A percentile compares a stretch with the other conserved stretches of the same genome.
Conservation (phyloP, 2,113 vertebrate genomes). For the Paratilapia polleni region DNA sequence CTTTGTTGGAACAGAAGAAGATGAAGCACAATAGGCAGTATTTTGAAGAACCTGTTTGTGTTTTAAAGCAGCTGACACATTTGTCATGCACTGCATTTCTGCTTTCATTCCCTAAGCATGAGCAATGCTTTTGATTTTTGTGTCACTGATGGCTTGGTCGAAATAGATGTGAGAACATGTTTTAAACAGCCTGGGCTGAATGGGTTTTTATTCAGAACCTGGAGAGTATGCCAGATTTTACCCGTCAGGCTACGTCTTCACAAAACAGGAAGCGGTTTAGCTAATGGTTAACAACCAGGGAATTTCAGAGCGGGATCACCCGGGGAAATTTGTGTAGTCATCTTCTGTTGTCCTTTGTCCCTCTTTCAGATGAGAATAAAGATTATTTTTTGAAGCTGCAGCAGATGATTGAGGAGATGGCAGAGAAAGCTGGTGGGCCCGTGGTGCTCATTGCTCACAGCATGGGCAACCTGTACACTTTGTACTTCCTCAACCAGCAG, state of each 20-base stretch:
- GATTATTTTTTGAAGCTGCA: constrained; percentile 89
- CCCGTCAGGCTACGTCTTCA: not conserved
- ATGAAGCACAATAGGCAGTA: not conserved
- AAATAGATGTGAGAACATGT: not conserved
- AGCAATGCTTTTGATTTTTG: not conserved
- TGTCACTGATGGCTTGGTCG: not conserved
- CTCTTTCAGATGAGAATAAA: constrained; percentile 88
- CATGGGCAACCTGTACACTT: constrained; percentile 97
- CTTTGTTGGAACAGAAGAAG: not conserved
- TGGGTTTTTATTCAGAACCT: not conserved
- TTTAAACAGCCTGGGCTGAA: not conserved
- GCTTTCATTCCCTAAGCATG: not conserved
- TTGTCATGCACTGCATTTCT: not conserved
- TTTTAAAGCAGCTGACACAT: not conserved
- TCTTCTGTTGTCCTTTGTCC: not conserved
- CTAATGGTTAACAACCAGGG: not conserved
- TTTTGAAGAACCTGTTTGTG: not conserved
- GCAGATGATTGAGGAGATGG: constrained; percentile 93
- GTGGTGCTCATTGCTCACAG: constrained; percentile 96
- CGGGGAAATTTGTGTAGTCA: not conserved
- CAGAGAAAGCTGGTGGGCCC: constrained; percentile 84
- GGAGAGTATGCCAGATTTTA: not conserved
- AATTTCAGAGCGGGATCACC: not conserved
- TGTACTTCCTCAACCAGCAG: constrained; percentile 96
- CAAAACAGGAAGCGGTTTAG: not conserved